Percentiles rank a stretch among this genome's conserved stretches.
phyloP scores from a whole-genome alignment of 1,140 invertebrate species.

The Hycleus phaleratus region DNA sequence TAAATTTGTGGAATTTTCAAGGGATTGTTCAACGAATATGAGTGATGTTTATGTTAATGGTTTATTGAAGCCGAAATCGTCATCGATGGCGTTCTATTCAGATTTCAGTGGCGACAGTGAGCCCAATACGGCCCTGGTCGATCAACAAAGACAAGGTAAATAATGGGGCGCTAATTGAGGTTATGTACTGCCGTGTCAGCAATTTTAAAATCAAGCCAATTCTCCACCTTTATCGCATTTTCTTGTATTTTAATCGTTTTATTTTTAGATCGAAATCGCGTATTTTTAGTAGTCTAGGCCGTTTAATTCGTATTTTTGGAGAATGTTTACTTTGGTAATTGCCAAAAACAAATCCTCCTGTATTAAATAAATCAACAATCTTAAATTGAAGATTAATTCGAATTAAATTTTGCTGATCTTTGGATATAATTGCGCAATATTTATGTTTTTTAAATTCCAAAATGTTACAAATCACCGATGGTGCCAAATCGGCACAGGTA shows the following conservation, averaged over 20 bases:
- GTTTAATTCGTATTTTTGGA: constrained; percentile 9
- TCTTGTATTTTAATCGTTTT: too few relatives aligned
- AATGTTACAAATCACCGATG: too few relatives aligned
- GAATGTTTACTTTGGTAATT: too few relatives aligned
- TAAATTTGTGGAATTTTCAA: neutral
- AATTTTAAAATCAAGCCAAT: too few relatives aligned
- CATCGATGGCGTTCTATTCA: constrained; percentile 18
- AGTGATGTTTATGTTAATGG: constrained; percentile 17
- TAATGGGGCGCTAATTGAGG: neutral
- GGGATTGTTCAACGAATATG: constrained; percentile 8
- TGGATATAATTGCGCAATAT: neutral
- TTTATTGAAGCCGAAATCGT: constrained; percentile 14
- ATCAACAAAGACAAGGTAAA: constrained; percentile 23
- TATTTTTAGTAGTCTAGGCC: neutral
- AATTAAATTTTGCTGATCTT: neutral
- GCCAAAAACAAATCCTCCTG: too few relatives aligned
- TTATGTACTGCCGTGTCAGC: neutral
- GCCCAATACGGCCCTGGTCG: constrained; percentile 5
- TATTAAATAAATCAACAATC: too few relatives aligned
- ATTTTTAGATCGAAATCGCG: too few relatives aligned
- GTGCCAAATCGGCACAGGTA: too few relatives aligned
- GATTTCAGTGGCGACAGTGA: constrained; percentile 19
- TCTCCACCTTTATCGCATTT: too few relatives aligned
- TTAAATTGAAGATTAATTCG: too few relatives aligned
- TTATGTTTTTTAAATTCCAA: too few relatives aligned